phyloP scores from a whole-genome alignment of 2,797 vertebrate genomes.

The Rhabdophis nuchalis region DNA sequence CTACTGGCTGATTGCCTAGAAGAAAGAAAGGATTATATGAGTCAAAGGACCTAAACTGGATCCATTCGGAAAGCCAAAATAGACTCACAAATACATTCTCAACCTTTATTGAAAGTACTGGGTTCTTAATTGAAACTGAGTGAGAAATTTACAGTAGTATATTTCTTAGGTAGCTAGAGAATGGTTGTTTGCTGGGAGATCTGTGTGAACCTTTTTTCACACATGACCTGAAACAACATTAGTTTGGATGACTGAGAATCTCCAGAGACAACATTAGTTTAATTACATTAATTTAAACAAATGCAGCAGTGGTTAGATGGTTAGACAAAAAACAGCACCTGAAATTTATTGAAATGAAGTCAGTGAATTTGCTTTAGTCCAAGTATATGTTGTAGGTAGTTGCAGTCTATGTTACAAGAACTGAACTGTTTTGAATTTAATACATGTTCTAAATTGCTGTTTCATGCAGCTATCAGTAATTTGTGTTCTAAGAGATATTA shows the following conservation, averaged over 20 bases:
- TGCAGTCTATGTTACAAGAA: neutral
- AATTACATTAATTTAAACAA: neutral
- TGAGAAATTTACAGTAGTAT: neutral
- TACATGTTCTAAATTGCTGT: neutral
- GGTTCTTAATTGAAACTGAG: neutral
- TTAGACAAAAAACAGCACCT: neutral
- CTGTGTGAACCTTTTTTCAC: neutral
- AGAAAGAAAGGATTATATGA: slow-evolving; percentile 35
- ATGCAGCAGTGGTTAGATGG: neutral
- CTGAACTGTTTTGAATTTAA: neutral
- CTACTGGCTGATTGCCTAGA: slow-evolving; percentile 58
- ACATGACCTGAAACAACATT: neutral
- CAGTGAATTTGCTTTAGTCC: neutral
- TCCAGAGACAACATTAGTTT: neutral
- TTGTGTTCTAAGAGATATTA: neutral
- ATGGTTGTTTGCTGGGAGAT: neutral
- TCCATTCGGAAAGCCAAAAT: slow-evolving; percentile 15
- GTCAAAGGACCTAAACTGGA: slow-evolving; percentile 21
- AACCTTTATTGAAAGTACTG: neutral
- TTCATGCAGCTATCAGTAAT: neutral
- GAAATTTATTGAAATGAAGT: neutral
- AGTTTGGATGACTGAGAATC: neutral
- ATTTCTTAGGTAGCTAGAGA: neutral
- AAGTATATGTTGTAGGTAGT: neutral
- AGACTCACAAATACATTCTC: slow-evolving; percentile 25